A percentile compares a stretch with the other conserved stretches of the same genome.
These are phyloP conservation scores for Pelecanoides urinatrix DNA, from an alignment of 2,113 vertebrate species.

Conservation along the genomic window DNA sequence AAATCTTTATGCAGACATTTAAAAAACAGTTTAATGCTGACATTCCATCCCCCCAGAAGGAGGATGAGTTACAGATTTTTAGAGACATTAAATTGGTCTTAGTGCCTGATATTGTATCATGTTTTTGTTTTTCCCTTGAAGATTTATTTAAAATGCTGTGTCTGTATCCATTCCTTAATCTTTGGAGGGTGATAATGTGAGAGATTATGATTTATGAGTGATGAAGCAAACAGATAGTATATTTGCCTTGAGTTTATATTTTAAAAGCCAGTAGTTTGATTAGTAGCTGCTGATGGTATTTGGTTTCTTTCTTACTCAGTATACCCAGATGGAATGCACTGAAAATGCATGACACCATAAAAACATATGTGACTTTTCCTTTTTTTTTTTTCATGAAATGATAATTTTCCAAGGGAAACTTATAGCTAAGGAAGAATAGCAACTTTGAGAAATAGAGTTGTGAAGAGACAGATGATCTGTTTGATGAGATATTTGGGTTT, in stretches of 20 bases:
- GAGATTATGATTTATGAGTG: background rate
- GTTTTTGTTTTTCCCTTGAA: background rate
- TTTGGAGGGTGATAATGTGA: background rate
- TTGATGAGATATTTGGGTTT: background rate
- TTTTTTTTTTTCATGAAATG: background rate
- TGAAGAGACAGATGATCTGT: background rate
- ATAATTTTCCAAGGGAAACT: background rate
- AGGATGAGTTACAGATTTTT: background rate
- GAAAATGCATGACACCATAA: background rate
- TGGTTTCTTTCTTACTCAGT: background rate
- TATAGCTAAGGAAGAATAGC: background rate
- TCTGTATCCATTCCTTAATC: background rate
- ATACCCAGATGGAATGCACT: background rate
- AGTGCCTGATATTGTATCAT: background rate
- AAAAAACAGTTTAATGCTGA: background rate
- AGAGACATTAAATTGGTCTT: background rate
- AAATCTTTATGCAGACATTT: background rate
- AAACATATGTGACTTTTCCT: background rate
- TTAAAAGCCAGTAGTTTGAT: background rate
- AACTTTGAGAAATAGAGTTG: background rate
- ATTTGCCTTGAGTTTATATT: background rate
- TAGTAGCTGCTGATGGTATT: background rate
- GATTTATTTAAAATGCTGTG: background rate
- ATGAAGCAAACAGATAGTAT: background rate
- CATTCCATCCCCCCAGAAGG: background rate